Evolutionary conservation across 1,140 invertebrate genomes (phyloP).

Genomic region (Ceratosolen fusciceps): DNA sequence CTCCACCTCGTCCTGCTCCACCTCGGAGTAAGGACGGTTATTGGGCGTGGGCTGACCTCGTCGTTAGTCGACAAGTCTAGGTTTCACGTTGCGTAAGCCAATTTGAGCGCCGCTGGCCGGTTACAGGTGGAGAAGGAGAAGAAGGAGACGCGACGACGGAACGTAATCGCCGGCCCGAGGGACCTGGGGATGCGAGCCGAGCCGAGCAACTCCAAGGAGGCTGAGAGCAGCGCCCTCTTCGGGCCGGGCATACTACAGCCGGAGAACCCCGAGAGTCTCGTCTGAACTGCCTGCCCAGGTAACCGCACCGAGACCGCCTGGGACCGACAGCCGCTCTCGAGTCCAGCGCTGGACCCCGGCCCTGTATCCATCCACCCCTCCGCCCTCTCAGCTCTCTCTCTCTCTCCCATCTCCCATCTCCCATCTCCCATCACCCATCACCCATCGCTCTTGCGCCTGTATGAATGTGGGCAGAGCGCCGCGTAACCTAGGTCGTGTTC

Average conservation of each 20-base stretch:
- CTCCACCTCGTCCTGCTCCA: too few relatives aligned
- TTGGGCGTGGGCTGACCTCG: not conserved
- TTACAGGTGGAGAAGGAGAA: slow-evolving; percentile 67
- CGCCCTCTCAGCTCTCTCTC: too few relatives aligned
- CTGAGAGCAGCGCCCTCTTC: slow-evolving; percentile 62
- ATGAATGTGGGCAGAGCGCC: too few relatives aligned
- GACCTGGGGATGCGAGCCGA: slow-evolving; percentile 46
- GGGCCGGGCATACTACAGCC: slow-evolving; percentile 58
- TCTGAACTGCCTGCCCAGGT: too few relatives aligned
- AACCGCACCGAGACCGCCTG: not conserved
- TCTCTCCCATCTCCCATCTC: too few relatives aligned
- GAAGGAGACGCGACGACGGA: slow-evolving; percentile 66
- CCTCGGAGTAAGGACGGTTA: too few relatives aligned
- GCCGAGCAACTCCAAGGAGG: slow-evolving; percentile 59
- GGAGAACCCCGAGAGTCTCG: slow-evolving; percentile 56
- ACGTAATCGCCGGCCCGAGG: slow-evolving; percentile 58
- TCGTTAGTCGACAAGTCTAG: not conserved
- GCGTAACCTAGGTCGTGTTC: too few relatives aligned
- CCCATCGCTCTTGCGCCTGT: too few relatives aligned
- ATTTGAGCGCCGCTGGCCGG: not conserved
- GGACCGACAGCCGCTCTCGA: not conserved
- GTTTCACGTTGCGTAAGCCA: not conserved
- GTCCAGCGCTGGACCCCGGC: too few relatives aligned
- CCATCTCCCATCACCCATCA: too few relatives aligned
- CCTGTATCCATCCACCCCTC: too few relatives aligned